A percentile compares a stretch with the other conserved stretches of the same genome.
Evolutionary conservation across 2,888 invertebrate genomes (phyloP).

Genomic region (Agriopis leucophaearia): DNA sequence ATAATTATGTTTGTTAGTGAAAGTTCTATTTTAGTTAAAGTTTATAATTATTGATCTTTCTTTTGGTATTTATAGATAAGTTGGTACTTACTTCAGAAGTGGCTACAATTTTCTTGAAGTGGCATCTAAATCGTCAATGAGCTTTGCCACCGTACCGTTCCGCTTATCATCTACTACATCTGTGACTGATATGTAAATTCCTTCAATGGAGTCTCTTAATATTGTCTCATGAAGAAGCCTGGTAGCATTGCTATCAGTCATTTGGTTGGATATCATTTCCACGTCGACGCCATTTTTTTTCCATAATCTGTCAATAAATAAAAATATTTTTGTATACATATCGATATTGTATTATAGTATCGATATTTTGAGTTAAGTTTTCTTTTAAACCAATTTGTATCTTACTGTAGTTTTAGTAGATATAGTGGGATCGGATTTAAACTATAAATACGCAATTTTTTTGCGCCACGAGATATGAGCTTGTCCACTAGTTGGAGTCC

Average conservation of each 20-base stretch:
- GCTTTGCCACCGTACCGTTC: neutral
- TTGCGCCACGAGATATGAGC: slow-evolving; percentile 57
- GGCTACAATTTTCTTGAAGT: slow-evolving; percentile 11
- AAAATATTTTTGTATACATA: too few species aligned
- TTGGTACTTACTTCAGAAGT: slow-evolving; percentile 23
- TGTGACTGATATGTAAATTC: slow-evolving; percentile 21
- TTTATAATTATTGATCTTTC: neutral
- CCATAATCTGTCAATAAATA: slow-evolving; percentile 20
- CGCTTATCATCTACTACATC: neutral
- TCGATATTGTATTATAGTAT: too few species aligned
- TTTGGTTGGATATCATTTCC: neutral
- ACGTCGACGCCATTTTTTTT: slow-evolving; percentile 16
- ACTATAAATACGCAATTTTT: slow-evolving; percentile 49
- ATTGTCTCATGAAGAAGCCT: neutral
- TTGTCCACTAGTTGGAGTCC: slow-evolving; percentile 55
- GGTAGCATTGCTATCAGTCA: neutral
- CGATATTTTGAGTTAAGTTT: neutral
- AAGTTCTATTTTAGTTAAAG: neutral
- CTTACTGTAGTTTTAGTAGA: slow-evolving; percentile 22
- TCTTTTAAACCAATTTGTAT: neutral
- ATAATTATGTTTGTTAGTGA: neutral
- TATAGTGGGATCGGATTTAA: neutral
- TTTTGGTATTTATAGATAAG: neutral
- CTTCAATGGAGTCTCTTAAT: slow-evolving; percentile 11
- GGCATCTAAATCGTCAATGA: slow-evolving; percentile 15